Evolutionary conservation across 2,113 vertebrate genomes (phyloP).

Genomic region (Ammospiza caudacuta): DNA sequence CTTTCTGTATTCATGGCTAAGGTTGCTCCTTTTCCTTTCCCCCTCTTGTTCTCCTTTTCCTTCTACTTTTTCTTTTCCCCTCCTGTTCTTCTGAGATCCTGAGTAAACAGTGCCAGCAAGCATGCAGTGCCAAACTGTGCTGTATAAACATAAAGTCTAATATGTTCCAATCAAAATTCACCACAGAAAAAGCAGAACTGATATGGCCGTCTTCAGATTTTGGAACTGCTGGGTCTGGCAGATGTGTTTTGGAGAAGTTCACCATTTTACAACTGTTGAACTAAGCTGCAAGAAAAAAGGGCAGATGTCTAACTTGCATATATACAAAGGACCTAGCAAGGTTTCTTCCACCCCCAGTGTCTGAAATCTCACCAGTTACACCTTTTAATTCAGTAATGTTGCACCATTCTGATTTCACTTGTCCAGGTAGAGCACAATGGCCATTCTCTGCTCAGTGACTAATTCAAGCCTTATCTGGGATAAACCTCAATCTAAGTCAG

Average conservation of each 20-base stretch:
- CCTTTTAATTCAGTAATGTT: background rate
- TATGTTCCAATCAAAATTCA: background rate
- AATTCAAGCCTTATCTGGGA: background rate
- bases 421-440: fast-evolving
- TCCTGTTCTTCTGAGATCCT: background rate
- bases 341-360: background rate
- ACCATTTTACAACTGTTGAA: background rate
- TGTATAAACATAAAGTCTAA: background rate
- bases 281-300: background rate
- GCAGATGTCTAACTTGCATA: background rate
- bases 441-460: background rate
- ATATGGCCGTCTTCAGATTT: background rate
- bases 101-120: background rate
- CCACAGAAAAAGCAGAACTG: background rate
- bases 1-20: background rate
- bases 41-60: background rate
- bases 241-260: background rate
- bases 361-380: background rate
- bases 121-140: background rate
- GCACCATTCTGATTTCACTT: background rate
- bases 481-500: background rate
- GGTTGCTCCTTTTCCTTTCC: background rate
- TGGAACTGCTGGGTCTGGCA: background rate
- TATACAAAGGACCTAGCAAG: background rate
- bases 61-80: background rate